Evolutionary conservation across 2,797 vertebrate genomes (phyloP), one percentile per base, ranked within the genome.

Genomic region (Cyclura pinguis): DNA sequence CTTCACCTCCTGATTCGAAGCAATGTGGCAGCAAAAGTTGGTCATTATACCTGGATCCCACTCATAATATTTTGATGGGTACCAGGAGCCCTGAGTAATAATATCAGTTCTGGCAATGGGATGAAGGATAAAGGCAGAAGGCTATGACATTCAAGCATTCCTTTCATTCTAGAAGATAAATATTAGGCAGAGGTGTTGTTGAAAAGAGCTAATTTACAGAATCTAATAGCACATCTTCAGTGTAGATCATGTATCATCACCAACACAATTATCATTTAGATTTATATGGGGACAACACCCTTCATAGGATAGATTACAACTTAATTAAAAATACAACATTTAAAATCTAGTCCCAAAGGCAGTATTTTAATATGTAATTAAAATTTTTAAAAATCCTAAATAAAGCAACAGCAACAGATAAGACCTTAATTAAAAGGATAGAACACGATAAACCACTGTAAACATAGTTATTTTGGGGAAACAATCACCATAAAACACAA

Each of bases 161-260:
- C 20, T 73, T 86, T 90, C 20, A 12, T 80, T 72, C 80, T 72
- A 80, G 35, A 80, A 80, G 59, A 13, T n/a, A 83, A 83, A 74
- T 8, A 24, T 35, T 59, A 35, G 92, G 32, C 84, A 87, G 92
- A 94, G 92, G 38, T 29, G 59, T 74, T 72, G 62, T 47, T 0
- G 3, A 50, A 78, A 67, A 42, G 0, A 52, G 20, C 29, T 76
- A 50, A 85, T 76, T 92, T 91, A 81, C 90, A 91, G 62, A 91
- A 42, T 20, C 78, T 2, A 3, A 6, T 57, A 94, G 88, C 50
- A 86, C 18, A 55, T 73, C n/a, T 73, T 35, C 32, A 57, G 47
- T 77, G 38, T 16, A 29, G 29, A 32, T 73, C 27, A 69, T 69
- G 67, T 29, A 69, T 69, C 27, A 69, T 29, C 27, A 32, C 1